Base-by-base conservation (phyloP, 2,888 invertebrate species). In the Cosmopolites sordidus region DNA sequence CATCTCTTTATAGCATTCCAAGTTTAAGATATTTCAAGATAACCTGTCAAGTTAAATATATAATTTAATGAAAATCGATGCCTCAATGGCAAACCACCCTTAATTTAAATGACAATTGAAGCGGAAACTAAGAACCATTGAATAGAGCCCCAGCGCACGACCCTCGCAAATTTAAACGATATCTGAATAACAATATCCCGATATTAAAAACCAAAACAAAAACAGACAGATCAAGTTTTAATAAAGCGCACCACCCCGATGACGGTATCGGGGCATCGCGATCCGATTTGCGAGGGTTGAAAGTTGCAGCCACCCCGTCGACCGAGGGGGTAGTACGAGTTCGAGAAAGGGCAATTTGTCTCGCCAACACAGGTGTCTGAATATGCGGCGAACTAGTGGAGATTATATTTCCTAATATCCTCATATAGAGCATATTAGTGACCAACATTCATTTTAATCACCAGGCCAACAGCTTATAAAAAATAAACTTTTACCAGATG, bases 121-220 rank as follows among this genome's bases (percentile, higher is more conserved):
- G 8, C 39, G 30, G 8, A 45, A 39, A 22, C n/a, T 11, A 15
- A 41, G 11, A 15, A 5, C 41, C 41, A 16, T 41, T 16, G n/a
- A 41, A 15, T 41, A 15, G 8, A 3, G 22, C 4, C 3, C 22
- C 22, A 8, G 11, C 12, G 33, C n/a, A 33, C 33, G 11, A 11
- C 33, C 14, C 45, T 44, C 54, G 46, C 27, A 37, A 53, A 52
- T 56, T 56, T 56, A 56, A 57, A 57, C 48, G 54, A 57, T 57
- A 57, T 57, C 54, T 43, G 47, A 48, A 43, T 56, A 46, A 42
- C 37, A 30, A 48, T 48, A 41, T 48, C 48, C 45, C 39, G 46
- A 47, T 50, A 54, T 54, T 54, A 43, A 51, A 55, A 55, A 55
- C 40, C 55, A 38, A 55, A 55, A 55, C 48, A 55, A 51, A 51